Conservation (phyloP, 2,888 invertebrate genomes). For the Trichacis sp. region DNA sequence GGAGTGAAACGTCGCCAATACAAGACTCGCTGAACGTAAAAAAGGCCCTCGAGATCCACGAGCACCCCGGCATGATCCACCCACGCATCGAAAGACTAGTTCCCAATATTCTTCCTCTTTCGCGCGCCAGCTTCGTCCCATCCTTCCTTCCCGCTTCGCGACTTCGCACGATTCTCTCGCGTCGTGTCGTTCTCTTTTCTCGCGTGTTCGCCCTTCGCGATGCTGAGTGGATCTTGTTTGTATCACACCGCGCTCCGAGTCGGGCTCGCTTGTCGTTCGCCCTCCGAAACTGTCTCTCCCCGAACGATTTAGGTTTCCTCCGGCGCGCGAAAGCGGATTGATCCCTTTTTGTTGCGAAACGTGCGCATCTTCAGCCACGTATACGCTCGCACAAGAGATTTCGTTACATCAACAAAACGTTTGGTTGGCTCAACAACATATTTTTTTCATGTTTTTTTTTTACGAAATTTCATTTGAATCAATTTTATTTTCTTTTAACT, state of each 20-base stretch:
- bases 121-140: neutral
- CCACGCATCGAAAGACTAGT: conserved; percentile 5
- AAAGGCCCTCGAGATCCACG: conserved; percentile 7
- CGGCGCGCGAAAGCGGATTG: conserved; percentile 59
- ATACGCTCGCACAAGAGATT: conserved; percentile 5
- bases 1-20: conserved; percentile 54
- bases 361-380: conserved; percentile 24
- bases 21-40: conserved; percentile 13
- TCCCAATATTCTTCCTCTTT: conserved; percentile 10
- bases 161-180: neutral
- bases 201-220: conserved; percentile 60
- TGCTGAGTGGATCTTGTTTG: conserved; percentile 64
- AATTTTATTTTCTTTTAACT: too few relatives aligned
- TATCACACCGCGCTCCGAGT: conserved; percentile 56
- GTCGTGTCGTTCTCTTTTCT: conserved; percentile 9
- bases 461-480: too few relatives aligned
- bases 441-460: too few relatives aligned
- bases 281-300: conserved; percentile 60
- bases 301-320: conserved; percentile 65
- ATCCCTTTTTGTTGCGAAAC: conserved; percentile 62
- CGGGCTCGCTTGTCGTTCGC: conserved; percentile 50
- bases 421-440: too few relatives aligned
- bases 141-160: conserved; percentile 14
- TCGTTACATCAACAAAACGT: too few relatives aligned
- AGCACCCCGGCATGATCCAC: conserved; percentile 8